Evolutionary conservation across 2,113 vertebrate species (phyloP).

Genomic region (Forbesichthys papilliferus): DNA sequence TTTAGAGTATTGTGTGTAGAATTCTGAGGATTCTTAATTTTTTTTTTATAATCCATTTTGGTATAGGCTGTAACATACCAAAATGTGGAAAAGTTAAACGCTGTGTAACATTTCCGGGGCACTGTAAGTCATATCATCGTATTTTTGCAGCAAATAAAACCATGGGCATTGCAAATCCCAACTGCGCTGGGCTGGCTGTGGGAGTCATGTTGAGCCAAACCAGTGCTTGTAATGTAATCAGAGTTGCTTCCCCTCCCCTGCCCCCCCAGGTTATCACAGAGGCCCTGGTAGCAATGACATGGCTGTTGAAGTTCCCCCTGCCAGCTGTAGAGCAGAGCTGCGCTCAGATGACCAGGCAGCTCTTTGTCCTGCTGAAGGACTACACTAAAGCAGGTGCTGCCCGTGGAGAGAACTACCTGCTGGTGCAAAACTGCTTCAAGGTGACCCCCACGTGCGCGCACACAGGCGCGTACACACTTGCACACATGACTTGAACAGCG

Average conservation of each 20-base stretch:
- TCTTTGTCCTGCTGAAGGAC: slow-evolving; percentile 93
- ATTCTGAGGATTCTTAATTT: no score
- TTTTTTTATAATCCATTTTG: no score
- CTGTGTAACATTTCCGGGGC: no score
- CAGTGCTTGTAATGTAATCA: no score
- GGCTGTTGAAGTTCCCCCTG: slow-evolving; percentile 90
- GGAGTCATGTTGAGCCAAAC: no score
- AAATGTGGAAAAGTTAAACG: no score
- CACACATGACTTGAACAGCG: not conserved
- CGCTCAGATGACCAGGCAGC: slow-evolving; percentile 81
- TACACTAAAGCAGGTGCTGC: slow-evolving; percentile 90
- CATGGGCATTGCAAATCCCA: no score
- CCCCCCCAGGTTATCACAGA: slow-evolving; percentile 88
- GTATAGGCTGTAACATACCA: no score
- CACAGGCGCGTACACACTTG: not conserved
- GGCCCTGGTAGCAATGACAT: slow-evolving; percentile 85
- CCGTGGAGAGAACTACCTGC: slow-evolving; percentile 89
- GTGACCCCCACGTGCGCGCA: slow-evolving; percentile 56
- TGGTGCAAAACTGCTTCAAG: slow-evolving; percentile 97
- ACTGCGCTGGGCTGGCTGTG: no score
- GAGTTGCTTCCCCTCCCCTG: not conserved
- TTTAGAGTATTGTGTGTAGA: no score
- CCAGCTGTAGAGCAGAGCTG: slow-evolving; percentile 79
- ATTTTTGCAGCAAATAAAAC: no score
- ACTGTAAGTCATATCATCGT: no score